A percentile compares a stretch with the other conserved stretches of the same genome.
These are phyloP conservation scores for Callipepla squamata DNA, from an alignment of 2,113 vertebrate genomes.

Conservation along the genomic window DNA sequence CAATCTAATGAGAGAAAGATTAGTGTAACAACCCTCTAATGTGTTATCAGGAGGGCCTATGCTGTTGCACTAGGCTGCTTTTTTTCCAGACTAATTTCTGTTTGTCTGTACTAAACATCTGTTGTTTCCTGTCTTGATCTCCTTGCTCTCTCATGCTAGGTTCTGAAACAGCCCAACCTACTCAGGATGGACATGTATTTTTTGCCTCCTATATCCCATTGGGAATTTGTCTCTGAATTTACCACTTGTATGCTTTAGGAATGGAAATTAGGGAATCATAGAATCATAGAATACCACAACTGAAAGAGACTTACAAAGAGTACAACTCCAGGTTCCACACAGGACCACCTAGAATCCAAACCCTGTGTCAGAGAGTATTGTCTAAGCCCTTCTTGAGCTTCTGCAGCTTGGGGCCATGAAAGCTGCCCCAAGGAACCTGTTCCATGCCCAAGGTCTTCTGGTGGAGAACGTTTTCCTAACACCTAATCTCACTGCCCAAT, in stretches of 20 bases:
- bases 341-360: too few species aligned
- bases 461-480: too few species aligned
- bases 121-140: background rate
- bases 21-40: background rate
- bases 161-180: background rate
- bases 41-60: background rate
- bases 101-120: background rate
- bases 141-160: accelerated
- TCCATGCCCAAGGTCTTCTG: too few species aligned
- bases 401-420: too few species aligned
- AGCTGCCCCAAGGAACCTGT: too few species aligned
- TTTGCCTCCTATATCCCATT: background rate
- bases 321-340: too few species aligned
- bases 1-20: conserved; percentile 30
- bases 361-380: too few species aligned
- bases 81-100: background rate
- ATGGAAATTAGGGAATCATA: background rate
- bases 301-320: too few species aligned
- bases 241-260: background rate
- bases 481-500: too few species aligned
- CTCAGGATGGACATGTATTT: background rate
- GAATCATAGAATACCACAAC: too few species aligned
- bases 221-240: background rate
- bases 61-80: background rate
- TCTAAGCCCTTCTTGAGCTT: too few species aligned